Evolutionary conservation across 2,113 vertebrate genomes (phyloP).

Genomic region (Percina caprodes): DNA sequence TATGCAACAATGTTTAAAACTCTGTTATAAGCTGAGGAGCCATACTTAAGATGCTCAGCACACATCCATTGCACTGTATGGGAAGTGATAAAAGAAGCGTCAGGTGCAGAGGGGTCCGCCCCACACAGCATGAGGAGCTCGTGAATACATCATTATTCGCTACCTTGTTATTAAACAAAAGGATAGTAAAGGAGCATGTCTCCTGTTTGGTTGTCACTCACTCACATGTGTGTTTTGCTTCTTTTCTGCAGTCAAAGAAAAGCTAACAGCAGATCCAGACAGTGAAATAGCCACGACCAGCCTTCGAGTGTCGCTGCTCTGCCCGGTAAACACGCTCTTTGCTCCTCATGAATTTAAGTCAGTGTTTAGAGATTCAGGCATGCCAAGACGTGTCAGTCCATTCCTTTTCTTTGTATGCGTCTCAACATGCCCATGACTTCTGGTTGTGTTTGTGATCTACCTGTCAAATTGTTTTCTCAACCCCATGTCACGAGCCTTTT

Average conservation of each 20-base stretch:
- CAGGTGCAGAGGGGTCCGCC: neutral
- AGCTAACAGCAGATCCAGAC: conserved; percentile 98
- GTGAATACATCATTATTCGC: neutral
- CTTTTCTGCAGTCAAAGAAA: conserved; percentile 93
- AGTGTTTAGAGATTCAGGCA: conserved; percentile 18
- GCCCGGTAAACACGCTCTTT: conserved; percentile 88
- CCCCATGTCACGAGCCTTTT: conserved; percentile 25
- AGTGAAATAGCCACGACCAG: conserved; percentile 99
- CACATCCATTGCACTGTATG: neutral
- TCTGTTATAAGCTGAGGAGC: neutral
- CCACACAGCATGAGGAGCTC: neutral
- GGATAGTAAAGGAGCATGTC: neutral
- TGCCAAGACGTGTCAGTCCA: conserved; percentile 25
- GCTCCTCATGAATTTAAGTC: neutral
- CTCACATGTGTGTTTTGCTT: conserved; percentile 22
- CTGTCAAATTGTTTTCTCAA: conserved; percentile 20
- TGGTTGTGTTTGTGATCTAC: conserved; percentile 1
- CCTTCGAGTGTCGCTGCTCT: conserved; percentile 97
- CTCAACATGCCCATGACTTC: conserved; percentile 11
- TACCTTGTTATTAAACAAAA: neutral
- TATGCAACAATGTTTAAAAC: neutral
- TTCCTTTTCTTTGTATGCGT: conserved; percentile 28
- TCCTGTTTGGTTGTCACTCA: neutral
- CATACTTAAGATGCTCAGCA: neutral
- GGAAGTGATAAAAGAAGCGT: neutral